phyloP scores from a whole-genome alignment of 35 echinoderm and acorn worm genomes.

The Anneissia japonica region DNA sequence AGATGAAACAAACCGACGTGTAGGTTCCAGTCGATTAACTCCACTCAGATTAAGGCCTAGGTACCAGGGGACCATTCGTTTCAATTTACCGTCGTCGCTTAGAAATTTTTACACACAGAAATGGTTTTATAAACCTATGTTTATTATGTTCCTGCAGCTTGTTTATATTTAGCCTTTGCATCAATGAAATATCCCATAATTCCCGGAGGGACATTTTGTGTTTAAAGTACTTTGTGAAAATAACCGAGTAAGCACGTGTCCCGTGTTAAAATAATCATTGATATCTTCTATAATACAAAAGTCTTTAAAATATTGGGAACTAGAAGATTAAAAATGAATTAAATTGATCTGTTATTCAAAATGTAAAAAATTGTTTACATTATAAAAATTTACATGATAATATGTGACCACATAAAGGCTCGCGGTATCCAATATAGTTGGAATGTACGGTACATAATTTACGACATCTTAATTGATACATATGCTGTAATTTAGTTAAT shows the following conservation, averaged over 20 bases:
- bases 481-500: too few species aligned
- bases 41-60: not conserved
- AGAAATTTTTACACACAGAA: not conserved
- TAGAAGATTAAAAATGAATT: not conserved
- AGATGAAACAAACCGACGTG: not conserved
- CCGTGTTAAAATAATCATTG: not conserved
- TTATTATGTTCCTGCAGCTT: not conserved
- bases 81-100: not conserved
- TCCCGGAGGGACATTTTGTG: not conserved
- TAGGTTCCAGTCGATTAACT: not conserved
- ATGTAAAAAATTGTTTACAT: too few species aligned
- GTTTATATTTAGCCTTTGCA: not conserved
- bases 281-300: not conserved
- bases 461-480: too few species aligned
- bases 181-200: not conserved
- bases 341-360: too few species aligned
- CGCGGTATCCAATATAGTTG: too few species aligned
- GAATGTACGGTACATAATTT: too few species aligned
- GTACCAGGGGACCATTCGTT: not conserved
- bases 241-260: not conserved
- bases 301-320: not conserved
- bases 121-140: not conserved
- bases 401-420: too few species aligned
- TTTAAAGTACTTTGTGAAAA: not conserved
- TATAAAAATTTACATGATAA: too few species aligned